Evolutionary conservation across 2,113 vertebrate species (phyloP), one percentile per base, ranked within the genome.

Genomic region (Mesembrinibis cayennensis): DNA sequence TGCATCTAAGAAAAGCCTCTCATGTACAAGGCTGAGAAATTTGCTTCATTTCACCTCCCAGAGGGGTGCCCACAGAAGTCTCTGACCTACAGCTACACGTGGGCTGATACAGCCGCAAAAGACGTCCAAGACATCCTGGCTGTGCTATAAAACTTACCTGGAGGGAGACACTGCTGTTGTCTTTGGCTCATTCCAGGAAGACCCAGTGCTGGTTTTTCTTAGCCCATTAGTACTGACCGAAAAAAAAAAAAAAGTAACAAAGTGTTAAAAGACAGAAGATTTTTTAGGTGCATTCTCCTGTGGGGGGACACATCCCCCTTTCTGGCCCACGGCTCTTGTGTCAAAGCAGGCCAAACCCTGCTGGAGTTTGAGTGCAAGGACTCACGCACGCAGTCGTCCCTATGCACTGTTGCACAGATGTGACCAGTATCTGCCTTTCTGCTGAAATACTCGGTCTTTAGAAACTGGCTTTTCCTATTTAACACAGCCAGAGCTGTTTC

Each of bases 131-230:
- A 26, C 17, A 25, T 42, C 13, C 29, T 22, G 61, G 50, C 69
- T n/a, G 40, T 73, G 47, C 65, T 27, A 2, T 13, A 47, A 2
- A 32, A n/a, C 82, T 47, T 2, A 96, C 96, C 89, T 88, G 56
- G 50, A 69, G 22, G 74, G 80, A 42, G 91, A 77, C 10, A 4
- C 72, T 70, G 61, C 89, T 89, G 47, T n/a, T 42, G 47, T 1
- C 50, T 83, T 94, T 26, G 67, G n/a, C 29, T 94, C 94, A 45
- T 53, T 76, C 84, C 76, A 86, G 26, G 93, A 71, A 29, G 92
- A 34, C 11, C 55, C 86, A 55, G 49, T 0, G 1, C 32, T 38
- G 63, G 4, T 29, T 71, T 45, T 94, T 25, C 62, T 83, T 15
- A 77, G 61, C 15, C 72, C 92, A 13, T 89, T 94, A 34, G 84